phyloP scores from a whole-genome alignment of 2,113 vertebrate species.

The Heterotilapia buettikoferi region DNA sequence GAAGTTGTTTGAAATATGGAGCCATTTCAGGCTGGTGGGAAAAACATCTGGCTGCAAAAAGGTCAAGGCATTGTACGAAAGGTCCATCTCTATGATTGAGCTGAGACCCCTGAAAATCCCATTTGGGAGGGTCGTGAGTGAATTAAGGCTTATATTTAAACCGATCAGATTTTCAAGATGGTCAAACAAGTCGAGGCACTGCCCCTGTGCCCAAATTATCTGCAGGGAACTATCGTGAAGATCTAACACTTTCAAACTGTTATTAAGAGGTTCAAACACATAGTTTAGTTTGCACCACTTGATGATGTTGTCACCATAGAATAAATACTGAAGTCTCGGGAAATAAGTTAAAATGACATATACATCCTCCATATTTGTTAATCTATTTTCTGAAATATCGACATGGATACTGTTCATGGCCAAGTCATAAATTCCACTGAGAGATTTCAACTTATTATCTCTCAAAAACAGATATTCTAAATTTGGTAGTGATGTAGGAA shows the following conservation, averaged over 20 bases:
- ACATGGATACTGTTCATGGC: constrained; percentile 38
- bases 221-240: constrained; percentile 78
- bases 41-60: constrained; percentile 67
- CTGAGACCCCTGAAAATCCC: constrained; percentile 74
- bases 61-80: constrained; percentile 77
- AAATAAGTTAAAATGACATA: constrained; percentile 62
- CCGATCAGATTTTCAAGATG: constrained; percentile 62
- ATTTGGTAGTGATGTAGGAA: constrained; percentile 53
- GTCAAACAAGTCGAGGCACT: constrained; percentile 79
- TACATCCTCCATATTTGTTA: constrained; percentile 66
- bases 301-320: constrained; percentile 73
- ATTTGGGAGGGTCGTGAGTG: constrained; percentile 72
- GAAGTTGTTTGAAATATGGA: constrained; percentile 78
- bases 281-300: constrained; percentile 52
- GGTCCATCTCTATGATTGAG: constrained; percentile 71
- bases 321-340: constrained; percentile 50
- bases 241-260: constrained; percentile 71
- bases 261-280: constrained; percentile 4
- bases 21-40: constrained; percentile 66
- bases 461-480: constrained; percentile 52
- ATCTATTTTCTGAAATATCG: constrained; percentile 70
- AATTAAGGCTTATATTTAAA: constrained; percentile 76
- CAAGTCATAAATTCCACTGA: background rate
- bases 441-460: constrained; percentile 72
- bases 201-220: constrained; percentile 69